Percentiles rank a stretch among this genome's conserved stretches.
Evolutionary conservation across 2,888 invertebrate species (phyloP).

Genomic region (Ochropacha duplaris): DNA sequence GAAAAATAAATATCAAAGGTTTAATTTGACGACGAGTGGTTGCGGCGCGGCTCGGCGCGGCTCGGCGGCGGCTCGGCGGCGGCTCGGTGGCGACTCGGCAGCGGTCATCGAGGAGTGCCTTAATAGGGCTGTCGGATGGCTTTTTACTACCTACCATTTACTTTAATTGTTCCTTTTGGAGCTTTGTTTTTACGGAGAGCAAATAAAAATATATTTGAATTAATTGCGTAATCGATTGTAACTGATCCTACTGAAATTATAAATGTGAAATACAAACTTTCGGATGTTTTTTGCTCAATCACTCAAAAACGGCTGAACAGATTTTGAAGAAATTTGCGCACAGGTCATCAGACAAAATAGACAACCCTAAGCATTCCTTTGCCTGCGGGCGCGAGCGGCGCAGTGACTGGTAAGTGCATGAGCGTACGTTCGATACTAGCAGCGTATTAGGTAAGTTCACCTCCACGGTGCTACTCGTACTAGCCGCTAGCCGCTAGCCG

Average conservation of each 20-base stretch:
- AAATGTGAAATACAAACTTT: too few species aligned
- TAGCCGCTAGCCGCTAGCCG: neutral
- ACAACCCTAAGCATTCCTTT: neutral
- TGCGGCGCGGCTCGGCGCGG: too few species aligned
- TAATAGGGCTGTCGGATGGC: conserved; percentile 14
- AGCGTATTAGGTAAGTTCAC: neutral
- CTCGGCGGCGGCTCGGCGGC: too few species aligned
- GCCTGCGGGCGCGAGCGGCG: neutral
- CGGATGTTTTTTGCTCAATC: too few species aligned
- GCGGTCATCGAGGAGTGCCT: conserved; percentile 22
- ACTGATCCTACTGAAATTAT: too few species aligned
- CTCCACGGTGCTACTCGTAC: neutral
- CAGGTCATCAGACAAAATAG: neutral
- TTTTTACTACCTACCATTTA: neutral
- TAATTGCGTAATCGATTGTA: too few species aligned
- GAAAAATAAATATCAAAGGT: conserved; percentile 59
- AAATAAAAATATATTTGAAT: neutral
- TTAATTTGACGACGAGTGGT: conserved; percentile 51
- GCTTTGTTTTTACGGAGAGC: neutral
- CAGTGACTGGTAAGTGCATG: neutral
- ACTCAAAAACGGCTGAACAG: too few species aligned
- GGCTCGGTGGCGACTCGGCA: too few species aligned
- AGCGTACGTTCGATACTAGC: neutral
- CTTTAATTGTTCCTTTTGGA: neutral
- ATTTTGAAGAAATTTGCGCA: too few species aligned